Percentiles rank a stretch among this genome's conserved stretches.
These are phyloP conservation scores for Nomada ferruginata DNA, from an alignment of 2,888 invertebrate genomes.

Conservation along the genomic window DNA sequence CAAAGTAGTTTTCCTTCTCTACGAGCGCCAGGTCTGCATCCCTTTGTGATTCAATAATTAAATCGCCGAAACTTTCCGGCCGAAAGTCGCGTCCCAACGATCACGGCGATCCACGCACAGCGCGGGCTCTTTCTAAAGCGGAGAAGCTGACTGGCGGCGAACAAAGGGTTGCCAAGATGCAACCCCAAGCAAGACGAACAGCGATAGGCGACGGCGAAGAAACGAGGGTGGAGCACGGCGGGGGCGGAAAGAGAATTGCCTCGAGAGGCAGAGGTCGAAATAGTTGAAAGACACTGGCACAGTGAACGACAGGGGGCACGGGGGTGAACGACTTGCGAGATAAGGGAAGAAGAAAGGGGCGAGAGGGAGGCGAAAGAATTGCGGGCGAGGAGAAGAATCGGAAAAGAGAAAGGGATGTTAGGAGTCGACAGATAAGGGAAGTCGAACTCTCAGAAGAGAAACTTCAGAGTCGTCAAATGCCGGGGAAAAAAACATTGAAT, in stretches of 20 bases:
- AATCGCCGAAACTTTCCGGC: slow-evolving; percentile 56
- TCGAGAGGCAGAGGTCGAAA: slow-evolving; percentile 39
- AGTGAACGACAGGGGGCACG: slow-evolving; percentile 4
- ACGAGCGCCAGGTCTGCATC: background rate
- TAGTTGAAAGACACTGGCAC: slow-evolving; percentile 55
- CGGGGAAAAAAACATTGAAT: slow-evolving; percentile 61
- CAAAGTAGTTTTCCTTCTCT: background rate
- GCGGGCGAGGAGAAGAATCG: slow-evolving; percentile 46
- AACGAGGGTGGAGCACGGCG: background rate
- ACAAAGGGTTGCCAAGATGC: slow-evolving; percentile 54
- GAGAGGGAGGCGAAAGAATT: slow-evolving; percentile 37
- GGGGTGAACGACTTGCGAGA: slow-evolving; percentile 50
- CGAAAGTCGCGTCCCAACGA: slow-evolving; percentile 35
- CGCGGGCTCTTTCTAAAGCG: slow-evolving; percentile 34
- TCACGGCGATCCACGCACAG: slow-evolving; percentile 32
- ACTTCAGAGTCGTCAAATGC: slow-evolving; percentile 60
- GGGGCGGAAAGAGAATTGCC: slow-evolving; percentile 52
- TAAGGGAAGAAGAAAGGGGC: slow-evolving; percentile 44
- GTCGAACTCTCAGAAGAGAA: slow-evolving; percentile 39
- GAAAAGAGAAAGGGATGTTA: slow-evolving; percentile 58
- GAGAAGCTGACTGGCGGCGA: slow-evolving; percentile 47
- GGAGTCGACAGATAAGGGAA: slow-evolving; percentile 42
- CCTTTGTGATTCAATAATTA: slow-evolving; percentile 60
- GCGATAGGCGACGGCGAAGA: slow-evolving; percentile 27
- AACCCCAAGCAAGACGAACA: slow-evolving; percentile 28